phyloP scores from a whole-genome alignment of 1,140 invertebrate species.

The Stenopsyche tienmushanensis region DNA sequence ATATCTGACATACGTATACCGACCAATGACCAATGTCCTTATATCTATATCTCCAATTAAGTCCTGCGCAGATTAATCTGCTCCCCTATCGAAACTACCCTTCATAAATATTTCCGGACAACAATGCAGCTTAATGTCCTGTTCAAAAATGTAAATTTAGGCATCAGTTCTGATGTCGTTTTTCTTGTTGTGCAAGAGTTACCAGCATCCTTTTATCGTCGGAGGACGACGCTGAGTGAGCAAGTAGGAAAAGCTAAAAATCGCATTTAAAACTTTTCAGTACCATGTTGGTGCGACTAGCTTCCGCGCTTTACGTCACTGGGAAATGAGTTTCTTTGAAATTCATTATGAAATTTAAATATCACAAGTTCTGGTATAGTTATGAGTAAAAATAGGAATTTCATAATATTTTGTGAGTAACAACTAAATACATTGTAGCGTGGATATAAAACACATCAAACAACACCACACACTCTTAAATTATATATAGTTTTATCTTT shows the following conservation, averaged over 20 bases:
- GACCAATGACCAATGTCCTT: too few species aligned
- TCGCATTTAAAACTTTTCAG: constrained; percentile 18
- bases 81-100: too few species aligned
- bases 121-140: background rate
- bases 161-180: background rate
- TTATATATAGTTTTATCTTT: background rate
- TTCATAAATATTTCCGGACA: too few species aligned
- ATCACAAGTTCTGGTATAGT: background rate
- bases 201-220: background rate
- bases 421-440: too few species aligned
- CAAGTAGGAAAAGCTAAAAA: constrained; percentile 18
- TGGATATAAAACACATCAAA: too few species aligned
- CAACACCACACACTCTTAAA: too few species aligned
- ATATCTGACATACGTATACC: too few species aligned
- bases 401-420: background rate
- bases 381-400: background rate
- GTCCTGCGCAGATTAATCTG: too few species aligned
- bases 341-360: constrained; percentile 10
- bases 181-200: background rate
- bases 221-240: background rate
- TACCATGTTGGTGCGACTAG: background rate
- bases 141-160: background rate
- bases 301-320: background rate
- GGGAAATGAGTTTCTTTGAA: background rate
- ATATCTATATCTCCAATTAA: too few species aligned